These are phyloP conservation scores for Eupithecia abbreviata DNA, from an alignment of 2,888 invertebrate species.

Conservation along the genomic window DNA sequence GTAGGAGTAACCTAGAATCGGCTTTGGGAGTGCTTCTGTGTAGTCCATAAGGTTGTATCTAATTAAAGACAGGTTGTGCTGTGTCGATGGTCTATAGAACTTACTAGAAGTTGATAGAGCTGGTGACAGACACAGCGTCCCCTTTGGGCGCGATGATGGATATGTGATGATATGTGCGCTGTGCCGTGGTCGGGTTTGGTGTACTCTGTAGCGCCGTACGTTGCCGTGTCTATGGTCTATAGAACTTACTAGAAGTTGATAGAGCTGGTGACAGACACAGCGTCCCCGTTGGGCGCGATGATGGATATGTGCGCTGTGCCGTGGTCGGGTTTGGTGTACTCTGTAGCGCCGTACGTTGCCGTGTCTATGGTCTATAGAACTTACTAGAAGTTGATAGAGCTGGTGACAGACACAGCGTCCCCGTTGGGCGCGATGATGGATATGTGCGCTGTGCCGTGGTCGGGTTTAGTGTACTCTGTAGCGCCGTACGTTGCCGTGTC, in stretches of 20 bases:
- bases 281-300: constrained; percentile 93
- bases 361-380: constrained; percentile 43
- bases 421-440: constrained; percentile 93
- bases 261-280: constrained; percentile 95
- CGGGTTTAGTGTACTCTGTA: constrained; percentile 78
- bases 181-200: constrained; percentile 89
- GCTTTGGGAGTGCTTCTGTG: too few relatives aligned
- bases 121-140: constrained; percentile 96
- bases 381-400: constrained; percentile 92
- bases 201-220: constrained; percentile 41
- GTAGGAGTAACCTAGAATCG: too few relatives aligned
- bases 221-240: too few relatives aligned
- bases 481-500: constrained; percentile 77
- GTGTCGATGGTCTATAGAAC: constrained; percentile 41
- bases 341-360: background rate
- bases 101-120: constrained; percentile 92
- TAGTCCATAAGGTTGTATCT: too few relatives aligned
- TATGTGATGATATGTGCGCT: constrained; percentile 94
- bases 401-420: constrained; percentile 96
- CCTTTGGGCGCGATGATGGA: constrained; percentile 93
- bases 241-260: constrained; percentile 88
- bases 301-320: constrained; percentile 97
- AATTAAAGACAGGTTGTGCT: background rate
- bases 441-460: constrained; percentile 95
- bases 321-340: constrained; percentile 81